These are phyloP conservation scores for Spheniscus mendiculus DNA, from an alignment of 2,113 vertebrate species.

Conservation along the genomic window DNA sequence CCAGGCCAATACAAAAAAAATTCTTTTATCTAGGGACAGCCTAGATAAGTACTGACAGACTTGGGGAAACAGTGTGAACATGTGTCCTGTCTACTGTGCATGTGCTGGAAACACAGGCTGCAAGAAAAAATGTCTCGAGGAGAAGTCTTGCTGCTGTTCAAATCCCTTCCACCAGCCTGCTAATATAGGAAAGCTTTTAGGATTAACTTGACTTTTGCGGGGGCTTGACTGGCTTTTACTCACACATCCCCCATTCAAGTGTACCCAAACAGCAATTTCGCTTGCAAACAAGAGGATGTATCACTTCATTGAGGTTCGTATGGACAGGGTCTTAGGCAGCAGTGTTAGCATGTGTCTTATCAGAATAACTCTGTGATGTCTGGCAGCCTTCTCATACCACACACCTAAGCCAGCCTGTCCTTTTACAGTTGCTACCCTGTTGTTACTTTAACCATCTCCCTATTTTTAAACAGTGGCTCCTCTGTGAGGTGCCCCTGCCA, in stretches of 20 bases:
- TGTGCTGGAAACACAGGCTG: background rate
- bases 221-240: background rate
- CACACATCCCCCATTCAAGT: background rate
- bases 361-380: background rate
- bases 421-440: background rate
- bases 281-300: background rate
- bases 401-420: background rate
- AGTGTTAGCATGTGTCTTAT: background rate
- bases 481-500: background rate
- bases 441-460: background rate
- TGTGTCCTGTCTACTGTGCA: background rate
- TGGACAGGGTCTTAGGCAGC: background rate
- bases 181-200: background rate
- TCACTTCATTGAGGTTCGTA: background rate
- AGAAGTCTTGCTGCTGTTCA: background rate
- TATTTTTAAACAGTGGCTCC: slow-evolving; percentile 49
- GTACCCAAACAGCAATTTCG: fast-evolving
- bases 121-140: background rate
- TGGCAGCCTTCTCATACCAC: background rate
- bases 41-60: background rate
- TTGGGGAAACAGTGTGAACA: background rate
- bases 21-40: background rate
- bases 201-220: background rate
- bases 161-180: background rate
- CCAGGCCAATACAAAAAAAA: background rate